These are phyloP conservation scores for Tenthredo scrophulariae DNA, from an alignment of 2,888 invertebrate genomes.

Conservation along the genomic window DNA sequence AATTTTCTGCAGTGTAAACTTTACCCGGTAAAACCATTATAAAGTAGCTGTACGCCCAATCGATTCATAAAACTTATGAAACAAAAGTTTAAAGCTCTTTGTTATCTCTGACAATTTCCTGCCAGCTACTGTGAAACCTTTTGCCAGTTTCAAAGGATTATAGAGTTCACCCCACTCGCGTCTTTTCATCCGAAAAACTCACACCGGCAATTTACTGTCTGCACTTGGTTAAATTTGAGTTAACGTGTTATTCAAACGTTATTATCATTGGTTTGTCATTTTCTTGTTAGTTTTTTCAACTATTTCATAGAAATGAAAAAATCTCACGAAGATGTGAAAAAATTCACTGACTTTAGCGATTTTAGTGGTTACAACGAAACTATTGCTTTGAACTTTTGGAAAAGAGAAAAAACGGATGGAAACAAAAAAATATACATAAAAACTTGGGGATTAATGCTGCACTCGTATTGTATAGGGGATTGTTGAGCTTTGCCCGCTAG, in stretches of 20 bases:
- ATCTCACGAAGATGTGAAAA: not conserved
- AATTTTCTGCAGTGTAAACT: conserved; percentile 64
- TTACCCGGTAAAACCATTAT: conserved; percentile 31
- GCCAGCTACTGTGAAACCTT: conserved; percentile 59
- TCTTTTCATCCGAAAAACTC: not conserved
- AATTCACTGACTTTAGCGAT: not conserved
- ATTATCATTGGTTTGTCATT: not conserved
- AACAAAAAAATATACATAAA: conserved; percentile 3
- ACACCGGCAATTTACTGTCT: not conserved
- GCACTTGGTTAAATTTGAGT: not conserved
- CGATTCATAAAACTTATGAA: conserved; percentile 62
- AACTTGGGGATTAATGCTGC: conserved; percentile 42
- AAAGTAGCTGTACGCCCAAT: conserved; percentile 67
- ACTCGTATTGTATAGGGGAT: conserved; percentile 49
- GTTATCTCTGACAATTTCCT: conserved; percentile 70
- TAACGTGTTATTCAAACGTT: not conserved
- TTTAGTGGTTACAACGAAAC: not conserved
- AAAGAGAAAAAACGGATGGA: not conserved
- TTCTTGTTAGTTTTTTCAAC: not conserved
- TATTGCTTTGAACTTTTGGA: not conserved
- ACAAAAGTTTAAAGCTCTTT: conserved; percentile 71
- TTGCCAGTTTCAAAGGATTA: conserved; percentile 57
- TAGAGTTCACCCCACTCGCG: not conserved
- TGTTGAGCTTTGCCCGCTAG: conserved; percentile 49
- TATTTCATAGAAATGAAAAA: not conserved